These are phyloP conservation scores for Clarias platycephalus DNA, from an alignment of 2,797 vertebrate species.

Conservation along the genomic window DNA sequence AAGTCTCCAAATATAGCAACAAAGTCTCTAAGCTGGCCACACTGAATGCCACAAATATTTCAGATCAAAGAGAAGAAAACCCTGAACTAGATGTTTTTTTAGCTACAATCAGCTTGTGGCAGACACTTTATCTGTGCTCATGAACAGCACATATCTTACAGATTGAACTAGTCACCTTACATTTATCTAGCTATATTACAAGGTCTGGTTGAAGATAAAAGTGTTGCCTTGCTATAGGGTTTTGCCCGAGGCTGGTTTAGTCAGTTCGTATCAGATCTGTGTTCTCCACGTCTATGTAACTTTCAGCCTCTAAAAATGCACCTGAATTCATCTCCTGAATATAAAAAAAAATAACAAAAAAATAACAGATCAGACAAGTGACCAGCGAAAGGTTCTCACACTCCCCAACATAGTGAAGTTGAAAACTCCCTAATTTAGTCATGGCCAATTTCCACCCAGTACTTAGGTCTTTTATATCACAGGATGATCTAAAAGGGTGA, in stretches of 20 bases:
- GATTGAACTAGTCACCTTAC: neutral
- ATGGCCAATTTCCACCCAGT: no score
- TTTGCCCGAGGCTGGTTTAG: neutral
- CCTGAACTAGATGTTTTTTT: neutral
- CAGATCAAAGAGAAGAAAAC: neutral
- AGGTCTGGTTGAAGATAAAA: neutral
- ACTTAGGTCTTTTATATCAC: no score
- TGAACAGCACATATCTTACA: neutral
- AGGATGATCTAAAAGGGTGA: neutral
- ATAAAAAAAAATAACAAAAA: neutral
- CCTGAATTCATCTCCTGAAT: neutral
- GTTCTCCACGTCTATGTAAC: neutral
- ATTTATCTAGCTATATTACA: neutral
- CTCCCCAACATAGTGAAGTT: no score
- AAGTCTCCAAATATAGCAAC: neutral
- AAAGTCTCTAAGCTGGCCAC: neutral
- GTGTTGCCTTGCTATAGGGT: neutral
- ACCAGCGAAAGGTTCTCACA: neutral
- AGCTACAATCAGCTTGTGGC: neutral
- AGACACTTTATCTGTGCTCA: neutral
- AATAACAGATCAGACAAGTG: neutral
- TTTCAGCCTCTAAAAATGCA: neutral
- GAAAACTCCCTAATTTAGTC: no score
- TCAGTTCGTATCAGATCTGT: neutral
- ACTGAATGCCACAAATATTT: neutral